Evolutionary conservation across 1,140 invertebrate species (phyloP), one percentile per base, ranked within the genome.

Genomic region (Lutraria rhynchaena): DNA sequence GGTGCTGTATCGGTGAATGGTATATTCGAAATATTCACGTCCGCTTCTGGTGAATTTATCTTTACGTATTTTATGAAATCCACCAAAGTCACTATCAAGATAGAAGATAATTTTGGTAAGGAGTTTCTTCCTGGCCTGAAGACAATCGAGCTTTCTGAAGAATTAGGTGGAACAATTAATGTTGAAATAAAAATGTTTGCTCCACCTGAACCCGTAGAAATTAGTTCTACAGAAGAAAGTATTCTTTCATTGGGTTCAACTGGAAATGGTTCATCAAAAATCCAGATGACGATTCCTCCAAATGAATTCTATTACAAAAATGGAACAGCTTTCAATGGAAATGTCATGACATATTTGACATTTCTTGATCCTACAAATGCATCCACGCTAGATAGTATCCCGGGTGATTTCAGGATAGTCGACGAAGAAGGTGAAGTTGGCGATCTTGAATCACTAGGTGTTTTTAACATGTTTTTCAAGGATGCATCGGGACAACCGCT

Each of bases 351-450:
- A 24, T 24, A 24, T 33, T 22, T 70, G 24, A 51, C 67, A 0
- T 70, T 70, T 49, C 17, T 70, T 27, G 67, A 70, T 49, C 44
- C 67, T 17, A 51, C 67, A 0, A 70, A 70, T n/a, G 29, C 0
- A 1, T 51, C 41, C 2, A 51, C 17, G 15, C 24, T 70, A 19
- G 5, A 51, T 9, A 49, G 51, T 49, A 51, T 70, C 17, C 67
- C 67, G 3, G 67, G 67, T 51, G 22, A n/a, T 0, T 70, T 70
- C 44, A 0, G 24, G 29, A n/a, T 53, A 31, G 35, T 51, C 1
- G 19, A 70, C 33, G 13, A 27, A n/a, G 67, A 70, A 27, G 67
- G 67, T n/a, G 9, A 51, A 3, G 5, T 5, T 1, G 27, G 15
- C 0, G 22, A 70, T 51, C 69, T 71, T 11, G 69, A 44, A n/a